A percentile compares a stretch with the other conserved stretches of the same genome.
Conservation (phyloP, 2,113 vertebrate species). For the Thamnophis sirtalis region DNA sequence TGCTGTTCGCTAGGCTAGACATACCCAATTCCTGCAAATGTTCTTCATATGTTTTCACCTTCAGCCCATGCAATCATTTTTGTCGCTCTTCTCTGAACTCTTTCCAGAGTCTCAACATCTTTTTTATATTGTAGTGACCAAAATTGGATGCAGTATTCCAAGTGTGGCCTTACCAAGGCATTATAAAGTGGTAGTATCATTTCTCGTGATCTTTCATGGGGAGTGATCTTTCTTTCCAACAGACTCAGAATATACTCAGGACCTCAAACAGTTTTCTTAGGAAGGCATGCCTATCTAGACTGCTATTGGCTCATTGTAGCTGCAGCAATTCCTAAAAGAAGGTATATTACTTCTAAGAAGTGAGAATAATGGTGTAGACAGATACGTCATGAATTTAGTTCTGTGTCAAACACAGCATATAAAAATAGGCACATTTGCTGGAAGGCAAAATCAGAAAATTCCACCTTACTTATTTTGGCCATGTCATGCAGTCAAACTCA, state of each 20-base stretch:
- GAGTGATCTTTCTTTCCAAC: too few species aligned
- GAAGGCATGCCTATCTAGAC: too few species aligned
- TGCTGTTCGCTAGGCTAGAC: too few species aligned
- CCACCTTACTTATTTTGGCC: background rate
- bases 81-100: background rate
- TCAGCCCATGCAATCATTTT: background rate
- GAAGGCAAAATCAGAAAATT: background rate
- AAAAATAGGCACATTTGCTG: background rate
- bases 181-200: background rate
- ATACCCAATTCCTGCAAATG: too few species aligned
- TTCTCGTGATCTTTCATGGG: background rate
- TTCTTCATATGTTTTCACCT: too few species aligned
- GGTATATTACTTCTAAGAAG: background rate
- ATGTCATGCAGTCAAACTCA: background rate
- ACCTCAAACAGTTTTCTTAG: background rate
- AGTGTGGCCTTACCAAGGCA: background rate
- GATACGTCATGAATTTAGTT: background rate
- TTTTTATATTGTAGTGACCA: too few species aligned
- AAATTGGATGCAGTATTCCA: background rate
- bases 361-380: background rate
- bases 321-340: too few species aligned
- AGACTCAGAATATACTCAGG: background rate
- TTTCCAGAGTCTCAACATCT: too few species aligned
- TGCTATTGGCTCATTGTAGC: background rate
- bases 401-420: background rate